Conservation (phyloP, 92 coral and sea anemone genomes). For the Parazoanthus atlanticus region DNA sequence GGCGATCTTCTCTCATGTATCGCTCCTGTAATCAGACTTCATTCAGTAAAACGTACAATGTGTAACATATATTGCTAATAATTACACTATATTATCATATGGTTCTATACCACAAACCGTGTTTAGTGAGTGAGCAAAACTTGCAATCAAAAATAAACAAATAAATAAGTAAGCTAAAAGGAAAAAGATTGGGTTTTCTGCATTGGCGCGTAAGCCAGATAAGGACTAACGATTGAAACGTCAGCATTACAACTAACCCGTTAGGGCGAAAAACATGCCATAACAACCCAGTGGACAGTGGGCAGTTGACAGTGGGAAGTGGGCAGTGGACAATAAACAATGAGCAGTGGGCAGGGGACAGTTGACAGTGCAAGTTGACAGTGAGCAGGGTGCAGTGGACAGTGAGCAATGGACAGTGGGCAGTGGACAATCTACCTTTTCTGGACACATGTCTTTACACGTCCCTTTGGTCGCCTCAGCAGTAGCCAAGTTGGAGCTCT, state of each 20-base stretch:
- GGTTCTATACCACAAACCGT: not conserved
- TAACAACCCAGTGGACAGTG: too few species aligned
- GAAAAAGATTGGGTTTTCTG: too few species aligned
- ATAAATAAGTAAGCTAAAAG: not conserved
- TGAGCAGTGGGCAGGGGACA: too few species aligned
- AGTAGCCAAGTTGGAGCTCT: constrained; percentile 74
- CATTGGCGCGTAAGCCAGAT: too few species aligned
- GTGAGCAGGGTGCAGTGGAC: not conserved
- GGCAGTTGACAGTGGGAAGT: not conserved
- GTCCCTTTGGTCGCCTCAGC: constrained; percentile 91
- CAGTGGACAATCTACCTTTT: constrained; percentile 68
- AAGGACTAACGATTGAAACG: too few species aligned
- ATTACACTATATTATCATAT: too few species aligned
- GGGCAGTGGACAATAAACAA: not conserved
- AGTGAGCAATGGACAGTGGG: not conserved
- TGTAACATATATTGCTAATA: too few species aligned
- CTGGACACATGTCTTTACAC: constrained; percentile 98
- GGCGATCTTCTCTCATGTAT: constrained; percentile 90
- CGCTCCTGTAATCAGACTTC: constrained; percentile 66
- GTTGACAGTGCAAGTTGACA: too few species aligned
- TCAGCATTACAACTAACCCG: too few species aligned
- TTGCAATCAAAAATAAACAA: not conserved
- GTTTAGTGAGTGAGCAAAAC: not conserved
- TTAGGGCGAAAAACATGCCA: too few species aligned
- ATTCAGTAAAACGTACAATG: not conserved